Conservation (phyloP, 2,797 vertebrate species). For the Pangasius mekongensis region DNA sequence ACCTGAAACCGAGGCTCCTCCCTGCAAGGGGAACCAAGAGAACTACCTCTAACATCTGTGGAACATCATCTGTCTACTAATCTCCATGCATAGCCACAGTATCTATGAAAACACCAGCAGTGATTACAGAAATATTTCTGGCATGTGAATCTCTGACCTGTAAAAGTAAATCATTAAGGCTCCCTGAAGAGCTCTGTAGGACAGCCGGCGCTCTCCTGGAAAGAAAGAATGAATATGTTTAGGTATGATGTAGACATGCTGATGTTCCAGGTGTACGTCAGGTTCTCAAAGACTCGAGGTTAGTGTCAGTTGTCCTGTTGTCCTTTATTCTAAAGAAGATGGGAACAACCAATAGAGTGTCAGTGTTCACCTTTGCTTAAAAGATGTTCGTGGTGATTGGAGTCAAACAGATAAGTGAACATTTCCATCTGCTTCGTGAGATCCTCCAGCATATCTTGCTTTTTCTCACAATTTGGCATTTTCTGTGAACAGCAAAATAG, state of each 20-base stretch:
- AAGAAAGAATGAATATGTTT: neutral
- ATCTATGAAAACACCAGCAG: neutral
- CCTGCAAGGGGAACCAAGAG: constrained; percentile 65
- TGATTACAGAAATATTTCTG: neutral
- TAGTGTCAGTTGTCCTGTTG: too few species aligned
- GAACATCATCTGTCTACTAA: neutral
- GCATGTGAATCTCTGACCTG: constrained; percentile 75
- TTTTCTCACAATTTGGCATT: constrained; percentile 84
- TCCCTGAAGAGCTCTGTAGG: constrained; percentile 92
- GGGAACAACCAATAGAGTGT: neutral
- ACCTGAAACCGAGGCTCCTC: constrained; percentile 97
- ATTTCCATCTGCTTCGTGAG: constrained; percentile 85
- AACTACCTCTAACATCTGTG: neutral
- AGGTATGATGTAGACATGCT: neutral
- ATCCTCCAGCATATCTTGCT: constrained; percentile 85
- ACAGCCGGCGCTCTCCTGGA: constrained; percentile 90
- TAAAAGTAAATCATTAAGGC: constrained; percentile 98
- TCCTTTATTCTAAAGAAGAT: neutral
- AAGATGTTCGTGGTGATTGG: constrained; percentile 91
- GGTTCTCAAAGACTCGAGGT: neutral
- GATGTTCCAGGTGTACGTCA: neutral
- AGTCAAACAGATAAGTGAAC: constrained; percentile 89
- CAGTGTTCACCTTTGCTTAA: constrained; percentile 85
- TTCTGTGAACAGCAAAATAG: constrained; percentile 59
- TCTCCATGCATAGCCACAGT: neutral